Evolutionary conservation across 2,113 vertebrate genomes (phyloP).

Genomic region (Dryoscopus gambensis): DNA sequence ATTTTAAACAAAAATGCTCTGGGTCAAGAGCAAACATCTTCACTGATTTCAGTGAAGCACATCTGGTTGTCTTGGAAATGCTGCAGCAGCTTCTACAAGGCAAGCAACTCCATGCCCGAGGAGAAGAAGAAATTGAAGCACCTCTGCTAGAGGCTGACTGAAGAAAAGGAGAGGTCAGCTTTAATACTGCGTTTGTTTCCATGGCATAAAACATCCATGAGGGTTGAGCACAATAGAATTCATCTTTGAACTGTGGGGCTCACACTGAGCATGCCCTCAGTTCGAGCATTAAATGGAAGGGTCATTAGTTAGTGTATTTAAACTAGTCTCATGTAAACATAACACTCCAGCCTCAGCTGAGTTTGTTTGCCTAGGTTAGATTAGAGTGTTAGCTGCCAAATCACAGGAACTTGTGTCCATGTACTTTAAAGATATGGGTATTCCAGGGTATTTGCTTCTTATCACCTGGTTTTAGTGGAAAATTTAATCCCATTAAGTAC

Average conservation of each 20-base stretch:
- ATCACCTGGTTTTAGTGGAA: neutral
- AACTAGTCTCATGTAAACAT: neutral
- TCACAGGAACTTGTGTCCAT: neutral
- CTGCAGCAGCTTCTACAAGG: neutral
- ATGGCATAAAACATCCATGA: neutral
- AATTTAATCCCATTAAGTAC: neutral
- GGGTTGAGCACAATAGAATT: neutral
- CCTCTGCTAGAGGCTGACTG: neutral
- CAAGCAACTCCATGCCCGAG: neutral
- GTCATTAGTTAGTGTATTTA: neutral
- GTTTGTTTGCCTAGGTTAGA: neutral
- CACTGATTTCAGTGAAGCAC: neutral
- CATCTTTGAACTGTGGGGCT: neutral
- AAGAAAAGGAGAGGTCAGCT: neutral
- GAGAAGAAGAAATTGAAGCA: neutral
- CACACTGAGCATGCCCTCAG: neutral
- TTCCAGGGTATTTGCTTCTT: neutral
- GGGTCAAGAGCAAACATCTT: neutral
- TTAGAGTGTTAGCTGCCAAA: neutral
- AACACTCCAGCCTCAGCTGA: neutral
- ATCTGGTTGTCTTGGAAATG: neutral
- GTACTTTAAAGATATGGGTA: neutral
- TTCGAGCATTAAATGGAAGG: neutral
- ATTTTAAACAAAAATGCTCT: neutral
- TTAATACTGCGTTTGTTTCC: neutral